Evolutionary conservation across 2,113 vertebrate genomes (phyloP).

Genomic region (Lasiurus cinereus): DNA sequence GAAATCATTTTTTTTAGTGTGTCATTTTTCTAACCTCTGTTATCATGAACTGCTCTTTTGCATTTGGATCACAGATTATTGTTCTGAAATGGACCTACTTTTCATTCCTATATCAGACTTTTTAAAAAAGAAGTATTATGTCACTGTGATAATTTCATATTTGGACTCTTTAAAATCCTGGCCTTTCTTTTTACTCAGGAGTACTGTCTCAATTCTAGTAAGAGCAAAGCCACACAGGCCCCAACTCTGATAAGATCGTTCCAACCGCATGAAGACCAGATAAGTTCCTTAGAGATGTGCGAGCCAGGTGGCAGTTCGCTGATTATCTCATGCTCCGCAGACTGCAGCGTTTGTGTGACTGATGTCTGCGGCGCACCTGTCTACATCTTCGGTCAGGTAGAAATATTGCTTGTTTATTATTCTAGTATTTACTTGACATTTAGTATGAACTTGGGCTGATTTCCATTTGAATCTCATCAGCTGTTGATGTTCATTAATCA

Average conservation of each 20-base stretch:
- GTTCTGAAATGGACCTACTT: background rate
- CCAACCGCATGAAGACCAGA: constrained; percentile 87
- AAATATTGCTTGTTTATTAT: constrained; percentile 41
- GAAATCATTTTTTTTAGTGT: background rate
- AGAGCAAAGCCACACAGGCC: constrained; percentile 71
- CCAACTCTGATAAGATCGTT: constrained; percentile 84
- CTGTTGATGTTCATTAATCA: background rate
- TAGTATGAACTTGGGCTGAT: background rate
- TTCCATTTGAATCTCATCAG: constrained; percentile 2
- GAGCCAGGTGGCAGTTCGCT: constrained; percentile 76
- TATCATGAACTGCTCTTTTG: constrained; percentile 27
- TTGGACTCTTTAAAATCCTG: background rate
- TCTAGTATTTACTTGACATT: constrained; percentile 34
- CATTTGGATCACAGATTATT: background rate
- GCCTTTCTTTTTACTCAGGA: constrained; percentile 75
- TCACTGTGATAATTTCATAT: background rate
- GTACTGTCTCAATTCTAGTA: constrained; percentile 82
- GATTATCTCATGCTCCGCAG: constrained; percentile 89
- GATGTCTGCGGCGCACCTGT: constrained; percentile 82
- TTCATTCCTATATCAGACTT: background rate
- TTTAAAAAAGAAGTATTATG: background rate
- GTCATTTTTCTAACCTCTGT: background rate
- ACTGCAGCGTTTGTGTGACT: constrained; percentile 89
- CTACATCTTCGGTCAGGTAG: constrained; percentile 91
- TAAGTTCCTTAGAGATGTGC: constrained; percentile 89